Percentiles rank a stretch among this genome's conserved stretches.
Conservation (phyloP, 2,888 invertebrate genomes). For the Acronicta aceris region DNA sequence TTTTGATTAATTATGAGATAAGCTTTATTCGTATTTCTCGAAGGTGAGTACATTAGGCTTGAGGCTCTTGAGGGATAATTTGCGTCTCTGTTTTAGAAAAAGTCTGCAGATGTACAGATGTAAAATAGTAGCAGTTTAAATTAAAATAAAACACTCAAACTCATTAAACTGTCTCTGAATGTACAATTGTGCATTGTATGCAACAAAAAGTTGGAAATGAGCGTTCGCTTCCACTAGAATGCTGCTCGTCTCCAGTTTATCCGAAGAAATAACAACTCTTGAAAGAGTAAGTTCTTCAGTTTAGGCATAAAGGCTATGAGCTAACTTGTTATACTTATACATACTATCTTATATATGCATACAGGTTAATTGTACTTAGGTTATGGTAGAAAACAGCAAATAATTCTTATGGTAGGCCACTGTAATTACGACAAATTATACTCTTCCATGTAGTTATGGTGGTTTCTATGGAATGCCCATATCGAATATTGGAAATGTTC, state of each 20-base stretch:
- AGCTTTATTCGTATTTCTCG: no score
- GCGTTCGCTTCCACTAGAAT: not conserved
- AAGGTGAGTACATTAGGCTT: no score
- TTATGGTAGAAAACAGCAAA: no score
- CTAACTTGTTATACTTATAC: no score
- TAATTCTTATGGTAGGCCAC: not conserved
- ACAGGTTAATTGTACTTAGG: no score
- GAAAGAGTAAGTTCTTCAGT: not conserved
- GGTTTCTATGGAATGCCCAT: not conserved
- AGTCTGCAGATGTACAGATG: no score
- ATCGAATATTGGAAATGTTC: not conserved
- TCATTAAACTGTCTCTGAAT: not conserved
- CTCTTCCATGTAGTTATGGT: conserved; percentile 1
- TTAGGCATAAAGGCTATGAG: no score
- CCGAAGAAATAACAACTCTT: not conserved
- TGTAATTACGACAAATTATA: not conserved
- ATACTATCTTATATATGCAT: no score
- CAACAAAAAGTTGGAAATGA: not conserved
- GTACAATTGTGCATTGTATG: not conserved
- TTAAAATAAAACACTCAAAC: not conserved
- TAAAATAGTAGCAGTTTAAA: not conserved
- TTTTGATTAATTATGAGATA: not conserved
- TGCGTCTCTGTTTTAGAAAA: no score
- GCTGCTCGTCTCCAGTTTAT: not conserved
- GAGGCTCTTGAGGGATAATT: not conserved